These are phyloP conservation scores for Shinisaurus crocodilurus DNA, from an alignment of 2,113 vertebrate species.

Conservation along the genomic window DNA sequence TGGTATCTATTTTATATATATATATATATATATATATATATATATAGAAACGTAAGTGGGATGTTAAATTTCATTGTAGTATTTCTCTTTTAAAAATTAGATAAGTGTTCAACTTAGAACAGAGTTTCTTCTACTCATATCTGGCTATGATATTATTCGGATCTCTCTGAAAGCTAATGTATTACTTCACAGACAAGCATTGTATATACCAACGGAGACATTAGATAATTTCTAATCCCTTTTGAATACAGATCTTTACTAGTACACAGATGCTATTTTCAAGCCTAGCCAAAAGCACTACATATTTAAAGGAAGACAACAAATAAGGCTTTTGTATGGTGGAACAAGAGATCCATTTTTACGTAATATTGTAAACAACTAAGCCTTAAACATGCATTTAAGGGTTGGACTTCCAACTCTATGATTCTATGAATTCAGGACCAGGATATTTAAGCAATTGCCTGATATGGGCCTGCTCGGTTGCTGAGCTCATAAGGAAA, in stretches of 20 bases:
- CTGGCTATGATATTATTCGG: slow-evolving; percentile 23
- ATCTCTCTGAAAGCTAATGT: slow-evolving; percentile 12
- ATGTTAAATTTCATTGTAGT: slow-evolving; percentile 20
- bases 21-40: slow-evolving; percentile 47
- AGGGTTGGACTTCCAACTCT: too few relatives aligned
- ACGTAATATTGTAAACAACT: not conserved
- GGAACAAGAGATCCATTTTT: not conserved
- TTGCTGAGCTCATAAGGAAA: too few relatives aligned
- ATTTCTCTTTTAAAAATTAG: slow-evolving; percentile 36
- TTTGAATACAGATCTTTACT: slow-evolving; percentile 32
- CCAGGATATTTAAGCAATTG: too few relatives aligned
- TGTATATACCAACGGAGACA: not conserved
- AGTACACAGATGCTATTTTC: slow-evolving; percentile 30
- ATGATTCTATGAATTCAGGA: too few relatives aligned
- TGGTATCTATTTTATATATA: slow-evolving; percentile 60
- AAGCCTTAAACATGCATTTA: too few relatives aligned
- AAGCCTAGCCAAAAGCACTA: not conserved
- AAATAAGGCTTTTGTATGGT: not conserved
- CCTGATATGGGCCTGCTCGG: too few relatives aligned
- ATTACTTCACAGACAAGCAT: slow-evolving; percentile 9
- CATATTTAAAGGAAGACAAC: not conserved
- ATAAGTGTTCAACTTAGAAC: slow-evolving; percentile 18
- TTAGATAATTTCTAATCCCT: slow-evolving; percentile 36
- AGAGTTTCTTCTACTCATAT: slow-evolving; percentile 34
- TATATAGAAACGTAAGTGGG: slow-evolving; percentile 39